Conservation (phyloP, 2,888 invertebrate species). For the Deilephila porcellus region DNA sequence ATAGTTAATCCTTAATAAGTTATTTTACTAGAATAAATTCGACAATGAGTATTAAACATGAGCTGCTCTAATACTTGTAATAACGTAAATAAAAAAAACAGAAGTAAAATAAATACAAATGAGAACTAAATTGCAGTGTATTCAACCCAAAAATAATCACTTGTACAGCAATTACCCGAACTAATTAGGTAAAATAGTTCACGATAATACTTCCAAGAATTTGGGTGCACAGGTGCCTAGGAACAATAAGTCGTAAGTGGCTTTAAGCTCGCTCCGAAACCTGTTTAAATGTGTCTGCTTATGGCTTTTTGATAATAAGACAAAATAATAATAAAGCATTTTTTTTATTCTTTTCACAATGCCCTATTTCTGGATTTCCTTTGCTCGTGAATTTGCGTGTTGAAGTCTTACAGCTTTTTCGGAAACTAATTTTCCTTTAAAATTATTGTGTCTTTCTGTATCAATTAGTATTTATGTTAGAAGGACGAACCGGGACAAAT, state of each 20-base stretch:
- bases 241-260: not conserved
- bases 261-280: not conserved
- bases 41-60: no score
- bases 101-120: not conserved
- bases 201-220: constrained; percentile 10
- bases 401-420: no score
- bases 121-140: not conserved
- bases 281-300: not conserved
- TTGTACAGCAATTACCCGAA: constrained; percentile 16
- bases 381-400: no score
- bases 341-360: not conserved
- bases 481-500: no score
- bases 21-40: no score
- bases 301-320: not conserved
- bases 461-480: no score
- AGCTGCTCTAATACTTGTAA: no score
- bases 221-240: not conserved
- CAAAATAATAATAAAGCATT: not conserved
- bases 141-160: constrained; percentile 22
- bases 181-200: constrained; percentile 11
- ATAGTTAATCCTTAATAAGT: no score
- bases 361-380: no score
- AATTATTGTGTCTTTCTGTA: no score
- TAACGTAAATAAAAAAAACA: no score
- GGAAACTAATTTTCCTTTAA: no score